Base-by-base conservation (phyloP, 2,797 vertebrate genomes). In the Urophycis tenuis region DNA sequence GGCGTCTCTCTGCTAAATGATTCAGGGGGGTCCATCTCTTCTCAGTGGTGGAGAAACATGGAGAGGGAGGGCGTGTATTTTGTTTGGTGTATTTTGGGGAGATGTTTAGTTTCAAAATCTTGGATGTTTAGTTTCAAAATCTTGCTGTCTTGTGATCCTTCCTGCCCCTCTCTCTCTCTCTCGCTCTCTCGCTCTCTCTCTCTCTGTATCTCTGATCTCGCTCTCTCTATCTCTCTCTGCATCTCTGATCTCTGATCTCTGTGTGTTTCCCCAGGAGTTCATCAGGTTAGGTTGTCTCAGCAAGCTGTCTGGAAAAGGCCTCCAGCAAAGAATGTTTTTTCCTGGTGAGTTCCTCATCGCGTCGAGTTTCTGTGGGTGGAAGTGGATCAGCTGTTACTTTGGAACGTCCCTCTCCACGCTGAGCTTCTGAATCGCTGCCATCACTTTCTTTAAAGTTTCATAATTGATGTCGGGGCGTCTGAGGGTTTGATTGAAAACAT, bases 251-350 rank as follows among this genome's bases (percentile, higher is more conserved):
- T n/a, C 49, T 22, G 4, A 53, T 39, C 36, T 39, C 36, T 30
- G 39, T 39, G n/a, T 69, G 30, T 75, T 87, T 77, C 80, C 34
- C 10, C 89, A 98, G 97, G 97, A 99, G 87, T 99, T 99, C 91
- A 96, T 99, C 91, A 94, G 98, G 88, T 93, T 98, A 89, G 97
- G 98, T 78, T 99, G 97, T 87, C 95, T 99, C 73, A 97, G 96
- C 93, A 99, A 99, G 89, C 92, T 99, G 80, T 99, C 98, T 10
- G 96, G 96, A 83, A 99, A 98, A 93, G 98, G 98, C 82, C 94
- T 99, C 19, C 97, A 99, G 88, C 98, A 99, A 85, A 93, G 98
- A 84, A 99, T 99, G 98, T 99, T 99, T 88, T 88, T 99, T 99
- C 88, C 92, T 99, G 96, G 98, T 99, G 93, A 91, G 11, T 9